Evolutionary conservation across 2,888 invertebrate species (phyloP), one percentile per base, ranked within the genome.

Genomic region (Dendrolimus houi): DNA sequence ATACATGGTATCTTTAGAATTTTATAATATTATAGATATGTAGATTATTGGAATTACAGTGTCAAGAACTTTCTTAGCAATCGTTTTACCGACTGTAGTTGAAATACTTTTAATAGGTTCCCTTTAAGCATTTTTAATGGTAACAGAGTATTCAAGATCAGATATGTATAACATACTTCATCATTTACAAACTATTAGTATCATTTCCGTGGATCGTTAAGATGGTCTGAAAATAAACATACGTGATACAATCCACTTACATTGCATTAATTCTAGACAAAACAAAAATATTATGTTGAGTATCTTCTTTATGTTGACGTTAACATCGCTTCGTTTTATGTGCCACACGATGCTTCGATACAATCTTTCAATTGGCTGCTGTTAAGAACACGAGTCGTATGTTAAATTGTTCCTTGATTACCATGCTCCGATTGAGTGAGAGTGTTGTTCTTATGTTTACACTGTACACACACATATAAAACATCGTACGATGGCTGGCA

Each of bases 401-500:
- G 6, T 77, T 80, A 82, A 85, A 88, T 87, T 85, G 79, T 73
- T 76, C 68, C 76, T 76, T 79, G 79, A 83, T 86, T 81, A 79
- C 47, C 47, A 29, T 74, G 74, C 75, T 75, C 72, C 76, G 77
- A 77, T 79, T 77, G 75, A 72, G 69, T 71, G 72, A 71, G 74
- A 69, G 67, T 74, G 77, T 81, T 68, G 67, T 75, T 70, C 66
- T 65, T 63, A 65, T 63, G 67, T 72, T 71, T 65, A 71, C 64
- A 62, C 62, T 71, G 77, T 85, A 64, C 84, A 84, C 85, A 87
- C 84, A 75, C 63, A 62, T 60, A 72, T 12, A 71, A 77, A 73
- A 81, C 70, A 90, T 91, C 91, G 81, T 90, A 90, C 82, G 91
- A 91, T 91, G 68, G 69, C 59, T 59, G 65, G 65, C 67, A 75